These are phyloP conservation scores for Zaprionus bogoriensis DNA, from an alignment of 2,888 invertebrate genomes.

Conservation along the genomic window DNA sequence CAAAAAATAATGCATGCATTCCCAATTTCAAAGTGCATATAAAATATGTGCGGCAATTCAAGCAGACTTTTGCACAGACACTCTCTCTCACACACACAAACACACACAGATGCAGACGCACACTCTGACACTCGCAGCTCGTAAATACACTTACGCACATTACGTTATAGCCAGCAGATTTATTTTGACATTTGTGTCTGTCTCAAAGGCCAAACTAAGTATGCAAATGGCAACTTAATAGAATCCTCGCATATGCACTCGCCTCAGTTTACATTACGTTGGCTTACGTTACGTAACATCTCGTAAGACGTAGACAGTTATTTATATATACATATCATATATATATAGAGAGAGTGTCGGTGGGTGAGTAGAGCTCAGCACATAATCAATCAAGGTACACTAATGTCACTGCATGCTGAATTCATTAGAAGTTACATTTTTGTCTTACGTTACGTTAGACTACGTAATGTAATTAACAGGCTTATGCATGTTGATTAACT, in stretches of 20 bases:
- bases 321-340: background rate
- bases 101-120: background rate
- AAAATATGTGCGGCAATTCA: constrained; percentile 66
- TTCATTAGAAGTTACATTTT: background rate
- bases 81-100: background rate
- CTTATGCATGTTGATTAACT: no score
- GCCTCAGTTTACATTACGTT: constrained; percentile 19
- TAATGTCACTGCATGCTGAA: background rate
- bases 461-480: background rate
- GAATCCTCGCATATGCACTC: constrained; percentile 19
- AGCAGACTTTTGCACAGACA: constrained; percentile 12
- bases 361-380: background rate
- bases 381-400: background rate
- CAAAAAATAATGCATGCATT: constrained; percentile 61
- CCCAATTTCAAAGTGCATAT: constrained; percentile 66
- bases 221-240: constrained; percentile 40
- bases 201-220: constrained; percentile 14
- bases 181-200: constrained; percentile 27
- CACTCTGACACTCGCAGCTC: background rate
- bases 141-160: constrained; percentile 35
- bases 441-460: constrained; percentile 3
- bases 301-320: background rate
- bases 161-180: constrained; percentile 37
- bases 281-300: constrained; percentile 31
- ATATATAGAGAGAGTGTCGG: no score